These are phyloP conservation scores for Rhopilema esculentum DNA, from an alignment of 30 jellyfish, hydroid and myxozoan species.

Conservation along the genomic window DNA sequence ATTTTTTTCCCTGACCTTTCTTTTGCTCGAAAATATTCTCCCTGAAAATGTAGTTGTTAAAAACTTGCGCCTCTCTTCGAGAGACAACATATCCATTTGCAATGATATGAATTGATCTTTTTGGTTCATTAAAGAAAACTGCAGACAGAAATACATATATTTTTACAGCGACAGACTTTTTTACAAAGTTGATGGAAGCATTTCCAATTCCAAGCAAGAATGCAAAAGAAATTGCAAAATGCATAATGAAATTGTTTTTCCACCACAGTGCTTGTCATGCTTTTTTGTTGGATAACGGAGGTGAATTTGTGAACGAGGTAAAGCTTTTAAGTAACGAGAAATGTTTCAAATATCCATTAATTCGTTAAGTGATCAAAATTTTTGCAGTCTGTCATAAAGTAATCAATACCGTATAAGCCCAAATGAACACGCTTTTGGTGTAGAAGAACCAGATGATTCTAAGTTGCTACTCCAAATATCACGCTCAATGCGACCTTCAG, in stretches of 20 bases:
- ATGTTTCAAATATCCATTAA: background rate
- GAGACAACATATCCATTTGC: slow-evolving; percentile 7
- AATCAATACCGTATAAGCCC: background rate
- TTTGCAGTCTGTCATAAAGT: background rate
- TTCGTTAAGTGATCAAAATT: background rate
- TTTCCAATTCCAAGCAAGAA: slow-evolving; percentile 3
- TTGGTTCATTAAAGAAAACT: background rate
- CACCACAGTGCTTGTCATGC: background rate
- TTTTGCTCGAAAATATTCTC: too few relatives aligned
- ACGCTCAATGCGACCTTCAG: too few relatives aligned
- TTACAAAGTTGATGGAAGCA: slow-evolving; percentile 13
- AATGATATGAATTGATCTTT: background rate
- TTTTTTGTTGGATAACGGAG: background rate
- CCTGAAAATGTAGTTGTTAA: background rate
- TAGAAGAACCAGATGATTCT: too few relatives aligned
- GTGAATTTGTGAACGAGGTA: background rate
- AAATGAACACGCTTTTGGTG: too few relatives aligned
- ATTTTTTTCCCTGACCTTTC: background rate
- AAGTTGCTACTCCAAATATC: too few relatives aligned
- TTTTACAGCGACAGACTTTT: slow-evolving; percentile 8
- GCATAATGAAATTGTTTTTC: background rate
- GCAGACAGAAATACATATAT: background rate
- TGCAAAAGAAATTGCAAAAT: background rate
- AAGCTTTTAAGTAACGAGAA: background rate
- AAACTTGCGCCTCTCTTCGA: background rate